Evolutionary conservation across 2,797 vertebrate species (phyloP).

Genomic region (Peromyscus attwateri): DNA sequence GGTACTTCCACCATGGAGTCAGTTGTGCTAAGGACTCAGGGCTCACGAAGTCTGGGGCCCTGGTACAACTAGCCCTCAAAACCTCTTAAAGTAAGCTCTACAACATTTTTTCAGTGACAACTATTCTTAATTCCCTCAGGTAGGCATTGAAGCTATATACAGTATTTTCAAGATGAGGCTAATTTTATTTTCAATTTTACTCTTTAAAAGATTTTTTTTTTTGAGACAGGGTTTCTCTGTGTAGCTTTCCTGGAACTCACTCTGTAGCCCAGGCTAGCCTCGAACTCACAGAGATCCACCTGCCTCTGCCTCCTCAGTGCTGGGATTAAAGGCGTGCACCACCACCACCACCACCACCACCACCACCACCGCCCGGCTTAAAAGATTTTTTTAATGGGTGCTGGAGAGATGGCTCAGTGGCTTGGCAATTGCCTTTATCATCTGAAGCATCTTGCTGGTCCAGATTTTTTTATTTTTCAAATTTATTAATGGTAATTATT

Average conservation of each 20-base stretch:
- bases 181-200: constrained; percentile 48
- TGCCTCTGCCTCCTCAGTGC: no score
- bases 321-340: no score
- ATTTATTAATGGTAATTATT: constrained; percentile 41
- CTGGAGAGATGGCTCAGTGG: not conserved
- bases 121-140: constrained; percentile 3
- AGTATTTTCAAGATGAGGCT: constrained; percentile 24
- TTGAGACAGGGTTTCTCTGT: no score
- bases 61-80: not conserved
- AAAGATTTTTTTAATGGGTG: not conserved
- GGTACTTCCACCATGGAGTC: not conserved
- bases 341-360: no score
- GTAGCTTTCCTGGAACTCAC: no score
- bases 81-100: not conserved
- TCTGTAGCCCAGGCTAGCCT: no score
- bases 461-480: not conserved
- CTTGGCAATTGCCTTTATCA: not conserved
- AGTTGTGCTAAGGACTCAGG: not conserved
- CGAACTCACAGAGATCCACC: no score
- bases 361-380: not conserved
- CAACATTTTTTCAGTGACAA: constrained; percentile 51
- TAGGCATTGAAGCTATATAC: not conserved
- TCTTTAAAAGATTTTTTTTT: not conserved
- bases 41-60: not conserved
- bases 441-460: no score